Base-by-base conservation (phyloP, 2,797 vertebrate species). In the Notoglanidium macrostoma region DNA sequence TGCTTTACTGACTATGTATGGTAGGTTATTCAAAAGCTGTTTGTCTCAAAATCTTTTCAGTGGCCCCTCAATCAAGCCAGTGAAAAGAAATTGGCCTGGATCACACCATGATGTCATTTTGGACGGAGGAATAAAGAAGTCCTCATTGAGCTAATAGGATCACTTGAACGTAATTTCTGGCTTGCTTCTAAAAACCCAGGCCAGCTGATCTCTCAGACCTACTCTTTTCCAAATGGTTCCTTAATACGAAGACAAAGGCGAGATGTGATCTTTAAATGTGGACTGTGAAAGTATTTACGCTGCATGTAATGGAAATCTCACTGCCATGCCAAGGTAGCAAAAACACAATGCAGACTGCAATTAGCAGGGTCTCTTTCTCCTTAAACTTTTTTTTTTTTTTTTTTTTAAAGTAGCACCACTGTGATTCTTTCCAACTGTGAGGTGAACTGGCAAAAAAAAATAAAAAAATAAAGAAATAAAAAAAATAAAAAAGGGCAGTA, bases 51-150 rank as follows among this genome's bases (percentile, higher is more conserved):
- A 86, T 40, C 49, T 32, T 40, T 77, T n/a, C 55, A 51, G 77
- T 80, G 79, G 29, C 77, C 86, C 29, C 82, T 86, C 85, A 68
- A 89, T 85, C 54, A 73, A 26, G 21, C n/a, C 26, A 32, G 17
- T 12, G 21, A 63, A 51, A 87, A 15, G 86, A 90, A 92, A 88
- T 92, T 90, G 83, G 91, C 89, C 89, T 86, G 89, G 88, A 87
- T 88, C 87, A 93, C 91, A 61, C 68, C 40, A 85, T 74, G 63
- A 67, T 83, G 65, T 87, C 83, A 83, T 87, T 88, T 77, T 83
- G 61, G 54, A 19, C 81, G 46, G 9, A 3, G 72, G 46, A 51
- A 21, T 70, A 59, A 32, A 61, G 19, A 79, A 57, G 74, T 2
- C 49, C 49, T 54, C 3, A n/a, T 67, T 83, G n/a, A 55, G 77